A percentile compares a stretch with the other conserved stretches of the same genome.
phyloP scores from a whole-genome alignment of 2,797 vertebrate species.

The Tapirus indicus region DNA sequence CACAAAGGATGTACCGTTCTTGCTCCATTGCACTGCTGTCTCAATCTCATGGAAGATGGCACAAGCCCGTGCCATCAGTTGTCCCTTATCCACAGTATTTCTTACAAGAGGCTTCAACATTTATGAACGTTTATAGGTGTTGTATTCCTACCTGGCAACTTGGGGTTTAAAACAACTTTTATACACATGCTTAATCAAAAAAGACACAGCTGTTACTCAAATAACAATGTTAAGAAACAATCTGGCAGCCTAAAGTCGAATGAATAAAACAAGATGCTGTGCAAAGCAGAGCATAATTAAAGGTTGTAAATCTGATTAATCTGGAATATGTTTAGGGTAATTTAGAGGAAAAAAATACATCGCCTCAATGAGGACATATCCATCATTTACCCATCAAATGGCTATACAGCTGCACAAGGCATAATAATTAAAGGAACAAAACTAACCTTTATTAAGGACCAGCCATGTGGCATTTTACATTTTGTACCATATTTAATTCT shows the following conservation, averaged over 20 bases:
- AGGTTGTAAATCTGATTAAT: not conserved
- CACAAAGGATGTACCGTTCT: not conserved
- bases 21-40: not conserved
- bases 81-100: not conserved
- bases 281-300: not conserved
- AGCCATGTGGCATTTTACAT: not conserved
- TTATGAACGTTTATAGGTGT: not conserved
- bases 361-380: not conserved
- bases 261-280: not conserved
- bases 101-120: not conserved
- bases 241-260: not conserved
- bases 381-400: not conserved
- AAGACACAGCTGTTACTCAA: not conserved
- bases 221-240: not conserved
- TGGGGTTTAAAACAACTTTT: not conserved
- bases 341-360: not conserved
- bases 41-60: not conserved
- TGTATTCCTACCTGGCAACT: not conserved
- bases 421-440: slow-evolving; percentile 1
- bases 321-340: not conserved
- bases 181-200: not conserved
- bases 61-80: not conserved
- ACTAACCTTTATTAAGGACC: not conserved
- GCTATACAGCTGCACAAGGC: not conserved
- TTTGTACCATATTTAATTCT: not conserved